These are phyloP conservation scores for Sebastiscus albofasciatus DNA, from an alignment of 2,797 vertebrate genomes.

Conservation along the genomic window DNA sequence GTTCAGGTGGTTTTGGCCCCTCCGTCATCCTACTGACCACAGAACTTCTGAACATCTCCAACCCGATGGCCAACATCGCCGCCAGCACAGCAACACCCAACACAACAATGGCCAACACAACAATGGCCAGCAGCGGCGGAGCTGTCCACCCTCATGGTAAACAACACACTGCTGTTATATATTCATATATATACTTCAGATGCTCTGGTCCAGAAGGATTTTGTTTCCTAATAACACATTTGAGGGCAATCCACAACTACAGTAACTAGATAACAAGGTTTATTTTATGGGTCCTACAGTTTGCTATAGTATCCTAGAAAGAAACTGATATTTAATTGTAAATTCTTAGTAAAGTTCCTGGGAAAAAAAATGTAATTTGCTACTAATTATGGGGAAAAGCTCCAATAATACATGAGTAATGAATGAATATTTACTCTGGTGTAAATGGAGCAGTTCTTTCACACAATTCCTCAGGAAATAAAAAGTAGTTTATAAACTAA, in stretches of 20 bases:
- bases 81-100: accelerated
- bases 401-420: neutral
- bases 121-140: neutral
- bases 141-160: constrained; percentile 31
- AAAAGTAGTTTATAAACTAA: neutral
- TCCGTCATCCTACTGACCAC: accelerated
- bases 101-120: accelerated
- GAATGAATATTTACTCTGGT: neutral
- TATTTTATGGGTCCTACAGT: neutral
- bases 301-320: neutral
- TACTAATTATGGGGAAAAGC: neutral
- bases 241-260: neutral
- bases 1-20: accelerated
- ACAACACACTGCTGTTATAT: neutral
- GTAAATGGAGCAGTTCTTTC: neutral
- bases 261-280: neutral
- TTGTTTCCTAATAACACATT: neutral
- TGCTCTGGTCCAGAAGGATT: neutral
- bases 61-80: neutral
- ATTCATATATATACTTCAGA: neutral
- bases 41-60: accelerated
- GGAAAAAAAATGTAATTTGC: neutral
- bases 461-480: neutral
- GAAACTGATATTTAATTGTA: neutral
- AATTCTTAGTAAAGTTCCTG: neutral